Conservation (phyloP, 2,797 vertebrate species). For the Anguilla marmorata region DNA sequence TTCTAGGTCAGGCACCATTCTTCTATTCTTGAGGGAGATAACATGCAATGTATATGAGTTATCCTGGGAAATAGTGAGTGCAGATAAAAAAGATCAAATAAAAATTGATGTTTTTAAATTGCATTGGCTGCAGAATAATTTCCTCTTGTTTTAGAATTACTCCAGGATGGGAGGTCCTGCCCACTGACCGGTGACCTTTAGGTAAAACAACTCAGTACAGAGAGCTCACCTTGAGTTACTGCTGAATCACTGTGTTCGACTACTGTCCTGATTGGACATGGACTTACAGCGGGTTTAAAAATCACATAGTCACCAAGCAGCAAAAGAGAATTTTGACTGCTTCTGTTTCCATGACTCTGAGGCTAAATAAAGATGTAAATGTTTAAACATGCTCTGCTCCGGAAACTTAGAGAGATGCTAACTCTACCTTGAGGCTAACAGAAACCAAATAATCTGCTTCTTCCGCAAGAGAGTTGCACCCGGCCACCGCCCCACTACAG, state of each 20-base stretch:
- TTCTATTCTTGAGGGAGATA: neutral
- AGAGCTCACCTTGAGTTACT: neutral
- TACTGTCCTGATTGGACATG: neutral
- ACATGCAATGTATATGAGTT: neutral
- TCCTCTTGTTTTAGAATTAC: neutral
- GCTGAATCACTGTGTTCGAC: neutral
- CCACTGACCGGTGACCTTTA: neutral
- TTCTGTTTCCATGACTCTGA: neutral
- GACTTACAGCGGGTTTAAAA: neutral
- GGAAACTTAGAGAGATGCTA: neutral
- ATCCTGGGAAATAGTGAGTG: neutral
- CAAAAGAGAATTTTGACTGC: neutral
- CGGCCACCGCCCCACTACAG: slow-evolving; percentile 10
- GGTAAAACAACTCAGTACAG: neutral
- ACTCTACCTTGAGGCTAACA: neutral
- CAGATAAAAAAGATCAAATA: neutral
- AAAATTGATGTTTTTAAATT: neutral
- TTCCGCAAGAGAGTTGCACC: slow-evolving; percentile 24
- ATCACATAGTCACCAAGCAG: neutral
- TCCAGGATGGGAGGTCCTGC: neutral
- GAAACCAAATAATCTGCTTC: slow-evolving; percentile 9
- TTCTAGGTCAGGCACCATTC: neutral
- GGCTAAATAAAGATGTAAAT: neutral
- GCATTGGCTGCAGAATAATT: neutral
- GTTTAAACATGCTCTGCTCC: neutral